These are phyloP conservation scores for Phthorimaea operculella DNA, from an alignment of 1,140 invertebrate genomes.

Conservation along the genomic window DNA sequence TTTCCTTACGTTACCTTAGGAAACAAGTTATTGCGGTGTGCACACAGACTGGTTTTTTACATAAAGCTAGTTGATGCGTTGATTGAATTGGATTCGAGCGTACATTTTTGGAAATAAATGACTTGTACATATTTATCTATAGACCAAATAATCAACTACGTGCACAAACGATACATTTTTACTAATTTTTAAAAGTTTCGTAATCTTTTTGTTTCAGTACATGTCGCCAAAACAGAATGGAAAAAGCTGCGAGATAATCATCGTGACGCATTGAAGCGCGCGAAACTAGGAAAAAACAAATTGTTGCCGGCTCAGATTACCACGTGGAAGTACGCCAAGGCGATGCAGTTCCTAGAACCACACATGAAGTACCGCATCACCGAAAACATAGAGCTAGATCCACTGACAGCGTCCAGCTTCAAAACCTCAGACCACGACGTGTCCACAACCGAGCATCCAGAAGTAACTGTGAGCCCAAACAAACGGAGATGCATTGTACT, in stretches of 20 bases:
- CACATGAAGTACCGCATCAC: conserved; percentile 60
- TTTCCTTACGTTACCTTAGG: too few species aligned
- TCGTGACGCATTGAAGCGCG: conserved; percentile 49
- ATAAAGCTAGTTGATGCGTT: too few species aligned
- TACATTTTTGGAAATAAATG: too few species aligned
- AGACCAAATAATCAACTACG: too few species aligned
- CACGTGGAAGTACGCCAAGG: conserved; percentile 59
- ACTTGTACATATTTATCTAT: too few species aligned
- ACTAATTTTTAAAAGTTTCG: too few species aligned
- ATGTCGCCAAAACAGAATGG: conserved; percentile 52
- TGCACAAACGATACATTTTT: too few species aligned
- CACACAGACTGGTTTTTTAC: too few species aligned
- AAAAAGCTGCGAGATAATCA: conserved; percentile 56
- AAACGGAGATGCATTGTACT: conserved; percentile 37
- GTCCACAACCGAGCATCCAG: conserved; percentile 32
- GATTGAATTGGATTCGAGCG: too few species aligned
- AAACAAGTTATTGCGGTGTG: too few species aligned
- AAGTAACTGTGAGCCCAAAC: conserved; percentile 7
- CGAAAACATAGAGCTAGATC: conserved; percentile 53
- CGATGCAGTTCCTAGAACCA: conserved; percentile 57
- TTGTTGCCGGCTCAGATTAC: conserved; percentile 55
- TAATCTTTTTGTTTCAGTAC: conserved; percentile 32
- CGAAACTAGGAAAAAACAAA: conserved; percentile 56
- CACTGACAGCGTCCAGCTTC: conserved; percentile 8
- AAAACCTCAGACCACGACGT: conserved; percentile 40